Evolutionary conservation across 2,888 invertebrate genomes (phyloP), one percentile per base, ranked within the genome.

Genomic region (Aphidoletes aphidimyza): DNA sequence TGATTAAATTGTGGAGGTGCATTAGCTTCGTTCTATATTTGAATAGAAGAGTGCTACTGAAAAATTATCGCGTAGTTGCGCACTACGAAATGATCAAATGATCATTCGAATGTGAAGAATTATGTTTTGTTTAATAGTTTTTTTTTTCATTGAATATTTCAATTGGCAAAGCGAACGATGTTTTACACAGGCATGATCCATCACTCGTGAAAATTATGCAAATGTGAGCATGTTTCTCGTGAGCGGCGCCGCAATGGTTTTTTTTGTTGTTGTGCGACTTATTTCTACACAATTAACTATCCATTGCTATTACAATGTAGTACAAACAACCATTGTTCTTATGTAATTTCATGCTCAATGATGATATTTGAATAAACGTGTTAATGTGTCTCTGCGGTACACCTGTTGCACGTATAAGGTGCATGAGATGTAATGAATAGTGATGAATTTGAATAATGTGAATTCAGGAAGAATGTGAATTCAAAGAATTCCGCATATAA

Each of bases 321-420:
- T 17, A 17, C 47, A 54, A 22, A 54, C 22, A 19, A 47, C 47
- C 47, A 47, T 19, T 47, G 9, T 9, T 54, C 22, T 54, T 22
- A 54, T 54, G 22, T 22, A n/a, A 54, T 54, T 54, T 54, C 54
- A 54, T 11, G 54, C 54, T 54, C 54, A 54, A 54, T 54, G 22
- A 54, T 22, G 22, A 54, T 14, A 54, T 54, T 54, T 22, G 22
- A 54, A 54, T 54, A 9, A 22, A 22, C n/a, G 22, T 22, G 22
- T 54, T 54, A 54, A 54, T 54, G 6, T 11, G 47, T 2, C 19
- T 17, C 6, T 54, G 0, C 22, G 22, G 22, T 9, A 22, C 54
- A 54, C 54, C 54, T 54, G 54, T 54, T 54, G 47, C 47, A 3
- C 47, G n/a, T n/a, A n/a, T n/a, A n/a, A n/a, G n/a, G n/a, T n/a